Conservation (phyloP, 2,888 invertebrate species). For the Dicranocentrus wangi region DNA sequence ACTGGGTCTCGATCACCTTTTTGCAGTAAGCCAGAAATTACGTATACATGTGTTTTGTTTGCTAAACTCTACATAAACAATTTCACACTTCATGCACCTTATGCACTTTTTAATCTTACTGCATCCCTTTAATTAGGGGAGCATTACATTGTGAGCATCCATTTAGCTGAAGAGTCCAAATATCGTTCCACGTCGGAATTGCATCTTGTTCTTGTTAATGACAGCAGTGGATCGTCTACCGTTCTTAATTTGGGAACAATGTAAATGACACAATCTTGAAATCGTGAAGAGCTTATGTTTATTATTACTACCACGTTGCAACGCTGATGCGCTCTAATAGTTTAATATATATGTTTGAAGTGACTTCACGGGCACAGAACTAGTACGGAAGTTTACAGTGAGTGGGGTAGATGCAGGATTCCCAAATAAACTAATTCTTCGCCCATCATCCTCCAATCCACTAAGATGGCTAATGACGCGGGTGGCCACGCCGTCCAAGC, state of each 20-base stretch:
- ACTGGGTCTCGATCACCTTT: conserved; percentile 83
- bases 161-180: conserved; percentile 81
- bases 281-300: no score
- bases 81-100: no score
- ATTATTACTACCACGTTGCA: no score
- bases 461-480: conserved; percentile 66
- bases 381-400: conserved; percentile 58
- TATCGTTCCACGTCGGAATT: conserved; percentile 76
- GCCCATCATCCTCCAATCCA: conserved; percentile 63
- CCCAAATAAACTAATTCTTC: conserved; percentile 47
- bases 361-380: conserved; percentile 72
- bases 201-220: conserved; percentile 55
- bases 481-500: conserved; percentile 35
- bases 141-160: conserved; percentile 85
- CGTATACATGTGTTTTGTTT: no score
- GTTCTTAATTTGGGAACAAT: conserved; percentile 52
- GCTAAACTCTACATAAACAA: no score
- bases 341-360: conserved; percentile 70
- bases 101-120: neutral
- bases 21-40: conserved; percentile 83
- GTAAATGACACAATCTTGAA: conserved; percentile 42
- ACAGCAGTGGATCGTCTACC: conserved; percentile 17
- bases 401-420: conserved; percentile 45
- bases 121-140: conserved; percentile 78
- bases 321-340: no score